Evolutionary conservation across 2,797 vertebrate species (phyloP).

Genomic region (Poeciliopsis infans): DNA sequence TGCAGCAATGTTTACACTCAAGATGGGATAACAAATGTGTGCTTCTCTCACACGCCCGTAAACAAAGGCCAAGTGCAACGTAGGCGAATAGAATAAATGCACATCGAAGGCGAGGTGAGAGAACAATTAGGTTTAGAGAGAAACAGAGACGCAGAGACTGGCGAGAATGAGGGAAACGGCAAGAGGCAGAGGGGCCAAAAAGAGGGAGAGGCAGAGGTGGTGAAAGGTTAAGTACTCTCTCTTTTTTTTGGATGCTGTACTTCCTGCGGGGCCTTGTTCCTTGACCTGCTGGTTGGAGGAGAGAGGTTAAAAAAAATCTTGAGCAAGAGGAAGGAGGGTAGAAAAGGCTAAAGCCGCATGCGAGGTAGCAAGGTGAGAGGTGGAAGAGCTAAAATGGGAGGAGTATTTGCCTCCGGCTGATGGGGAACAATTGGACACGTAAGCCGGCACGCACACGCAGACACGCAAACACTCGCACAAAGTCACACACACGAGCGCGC

Average conservation of each 20-base stretch:
- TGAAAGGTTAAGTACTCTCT: conserved; percentile 75
- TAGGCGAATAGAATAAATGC: conserved; percentile 36
- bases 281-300: conserved; percentile 69
- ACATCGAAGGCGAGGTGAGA: conserved; percentile 36
- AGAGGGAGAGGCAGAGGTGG: conserved; percentile 51
- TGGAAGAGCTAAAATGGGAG: conserved; percentile 75
- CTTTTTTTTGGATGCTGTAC: conserved; percentile 60
- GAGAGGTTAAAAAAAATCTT: conserved; percentile 39
- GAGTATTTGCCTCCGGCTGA: conserved; percentile 75
- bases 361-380: conserved; percentile 75
- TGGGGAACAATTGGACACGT: conserved; percentile 75
- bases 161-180: conserved; percentile 43
- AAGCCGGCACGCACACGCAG: conserved; percentile 6
- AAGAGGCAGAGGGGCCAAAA: conserved; percentile 43
- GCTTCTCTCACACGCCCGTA: conserved; percentile 29
- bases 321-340: conserved; percentile 46
- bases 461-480: conserved; percentile 9
- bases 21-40: conserved; percentile 41
- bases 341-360: conserved; percentile 72
- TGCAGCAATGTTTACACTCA: conserved; percentile 26
- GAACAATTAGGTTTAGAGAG: conserved; percentile 54
- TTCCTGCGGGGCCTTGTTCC: conserved; percentile 73
- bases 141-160: conserved; percentile 19
- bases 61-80: conserved; percentile 37
- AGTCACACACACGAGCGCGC: background rate